Evolutionary conservation across 1,140 invertebrate species (phyloP).

Genomic region (Drosophila parabipectinata): DNA sequence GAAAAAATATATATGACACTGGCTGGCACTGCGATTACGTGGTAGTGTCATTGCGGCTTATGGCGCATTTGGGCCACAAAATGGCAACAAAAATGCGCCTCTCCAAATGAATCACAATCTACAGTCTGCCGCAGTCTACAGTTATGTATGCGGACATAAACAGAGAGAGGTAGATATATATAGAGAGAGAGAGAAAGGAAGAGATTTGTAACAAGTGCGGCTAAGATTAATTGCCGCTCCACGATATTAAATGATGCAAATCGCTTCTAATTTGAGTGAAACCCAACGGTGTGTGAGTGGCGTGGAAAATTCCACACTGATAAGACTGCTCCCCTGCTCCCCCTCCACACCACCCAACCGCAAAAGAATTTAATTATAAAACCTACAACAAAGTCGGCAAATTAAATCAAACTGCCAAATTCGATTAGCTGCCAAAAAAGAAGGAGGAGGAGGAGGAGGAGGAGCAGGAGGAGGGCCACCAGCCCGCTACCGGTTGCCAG

Average conservation of each 20-base stretch:
- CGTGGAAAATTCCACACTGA: slow-evolving; percentile 45
- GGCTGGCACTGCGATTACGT: slow-evolving; percentile 18
- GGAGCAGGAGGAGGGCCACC: too few species aligned
- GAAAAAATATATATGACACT: slow-evolving; percentile 28
- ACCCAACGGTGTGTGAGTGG: slow-evolving; percentile 21
- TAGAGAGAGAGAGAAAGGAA: too few species aligned
- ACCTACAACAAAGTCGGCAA: slow-evolving; percentile 5
- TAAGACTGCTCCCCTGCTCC: neutral
- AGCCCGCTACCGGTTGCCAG: neutral
- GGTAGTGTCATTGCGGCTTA: slow-evolving; percentile 17
- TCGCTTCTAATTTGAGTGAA: slow-evolving; percentile 25
- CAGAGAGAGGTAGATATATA: too few species aligned
- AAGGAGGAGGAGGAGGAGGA: too few species aligned
- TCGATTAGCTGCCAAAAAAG: slow-evolving; percentile 29
- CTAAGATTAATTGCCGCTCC: slow-evolving; percentile 15
- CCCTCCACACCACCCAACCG: neutral
- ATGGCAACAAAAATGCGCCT: slow-evolving; percentile 1
- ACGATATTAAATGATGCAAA: slow-evolving; percentile 37
- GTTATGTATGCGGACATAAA: neutral
- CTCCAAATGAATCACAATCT: slow-evolving; percentile 32
- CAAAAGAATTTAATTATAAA: slow-evolving; percentile 11
- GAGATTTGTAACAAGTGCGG: neutral
- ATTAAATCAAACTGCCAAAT: neutral
- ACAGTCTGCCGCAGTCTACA: slow-evolving; percentile 13
- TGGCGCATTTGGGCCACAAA: slow-evolving; percentile 34